Conservation (phyloP, 2,888 invertebrate species). For the Nephrotoma appendiculata region DNA sequence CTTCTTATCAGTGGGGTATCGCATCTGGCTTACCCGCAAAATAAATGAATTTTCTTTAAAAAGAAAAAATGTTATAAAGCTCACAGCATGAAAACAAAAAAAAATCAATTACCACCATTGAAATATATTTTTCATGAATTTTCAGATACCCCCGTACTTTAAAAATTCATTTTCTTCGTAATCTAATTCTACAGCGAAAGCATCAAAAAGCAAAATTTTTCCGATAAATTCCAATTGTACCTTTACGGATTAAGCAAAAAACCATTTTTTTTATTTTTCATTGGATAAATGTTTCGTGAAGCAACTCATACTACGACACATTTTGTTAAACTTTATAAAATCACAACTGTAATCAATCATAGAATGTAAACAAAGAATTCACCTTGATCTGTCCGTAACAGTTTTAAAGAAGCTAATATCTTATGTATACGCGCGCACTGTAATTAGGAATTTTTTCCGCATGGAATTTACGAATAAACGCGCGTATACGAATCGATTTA, state of each 20-base stretch:
- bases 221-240: neutral
- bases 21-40: neutral
- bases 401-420: neutral
- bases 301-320: no score
- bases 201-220: neutral
- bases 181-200: neutral
- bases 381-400: neutral
- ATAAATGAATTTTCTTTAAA: neutral
- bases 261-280: neutral
- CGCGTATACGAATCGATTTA: neutral
- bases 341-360: neutral
- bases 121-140: neutral
- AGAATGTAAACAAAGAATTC: neutral
- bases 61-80: neutral
- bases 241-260: neutral
- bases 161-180: neutral
- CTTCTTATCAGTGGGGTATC: neutral
- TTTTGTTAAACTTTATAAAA: neutral
- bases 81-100: neutral
- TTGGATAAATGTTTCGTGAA: no score
- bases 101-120: neutral
- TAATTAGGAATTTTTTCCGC: neutral
- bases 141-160: neutral
- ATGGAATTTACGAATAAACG: neutral
- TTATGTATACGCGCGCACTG: neutral